Evolutionary conservation across 2,797 vertebrate species (phyloP), one percentile per base, ranked within the genome.

Genomic region (Lates japonicus): DNA sequence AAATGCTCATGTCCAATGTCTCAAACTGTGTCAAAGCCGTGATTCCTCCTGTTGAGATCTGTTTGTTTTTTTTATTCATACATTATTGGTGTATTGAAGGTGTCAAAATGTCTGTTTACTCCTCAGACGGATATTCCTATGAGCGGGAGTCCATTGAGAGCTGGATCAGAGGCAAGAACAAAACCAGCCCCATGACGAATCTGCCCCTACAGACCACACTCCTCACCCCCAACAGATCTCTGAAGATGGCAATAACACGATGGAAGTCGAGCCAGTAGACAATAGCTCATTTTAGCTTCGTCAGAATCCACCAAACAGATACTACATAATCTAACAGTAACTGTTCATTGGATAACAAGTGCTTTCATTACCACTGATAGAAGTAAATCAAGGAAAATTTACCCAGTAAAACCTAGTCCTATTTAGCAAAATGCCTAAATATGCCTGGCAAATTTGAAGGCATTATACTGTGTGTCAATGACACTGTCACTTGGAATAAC

Each of bases 161-260:
- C 9, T 98, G 97, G 98, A 92, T 98, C 84, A 93, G 83, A 83
- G 95, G 77, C 11, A 95, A 95, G 82, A 96, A 95, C 78, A 95
- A 92, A 41, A 96, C 95, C 11, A 98, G 97, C 79, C 96, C 97
- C 55, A 97, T 98, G 98, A 97, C 96, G 0, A 98, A 98, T 76
- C 93, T 98, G 74, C 93, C 94, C 55, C 95, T 98, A 5, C 85
- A 83, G 77, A 97, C 95, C 20, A 83, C 94, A 0, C 29, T 93
- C 16, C 94, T 98, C 33, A 97, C 92, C 39, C 96, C 97, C 29
- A 97, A 97, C 64, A 95, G 97, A 78, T 96, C 95, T 33, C 92
- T 97, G 75, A 98, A 97, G 94, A 97, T 94, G 95, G 97, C 97
- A 2, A 97, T 97, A 58, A 74, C 84, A 19, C 94, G 95, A 49